These are phyloP conservation scores for Lithophane leautieri DNA, from an alignment of 2,888 invertebrate species.

Conservation along the genomic window DNA sequence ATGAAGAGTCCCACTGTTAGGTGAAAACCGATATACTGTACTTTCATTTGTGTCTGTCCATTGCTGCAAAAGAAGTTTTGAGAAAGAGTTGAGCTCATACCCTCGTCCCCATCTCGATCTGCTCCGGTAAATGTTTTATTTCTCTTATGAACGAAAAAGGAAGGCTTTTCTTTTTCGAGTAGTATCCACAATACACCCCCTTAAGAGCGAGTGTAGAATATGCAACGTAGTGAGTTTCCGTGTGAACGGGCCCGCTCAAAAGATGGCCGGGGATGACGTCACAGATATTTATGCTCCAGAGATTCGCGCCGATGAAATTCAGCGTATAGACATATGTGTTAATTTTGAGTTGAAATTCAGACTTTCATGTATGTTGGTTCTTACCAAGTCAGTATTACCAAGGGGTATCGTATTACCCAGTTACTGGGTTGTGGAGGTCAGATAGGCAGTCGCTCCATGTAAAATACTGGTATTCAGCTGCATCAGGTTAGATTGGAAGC, in stretches of 20 bases:
- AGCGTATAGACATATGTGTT: conserved; percentile 36
- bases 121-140: background rate
- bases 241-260: conserved; percentile 70
- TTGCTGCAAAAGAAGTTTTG: background rate
- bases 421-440: too few relatives aligned
- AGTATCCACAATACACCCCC: conserved; percentile 42
- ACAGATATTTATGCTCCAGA: conserved; percentile 75
- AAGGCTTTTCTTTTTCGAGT: conserved; percentile 15
- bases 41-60: background rate
- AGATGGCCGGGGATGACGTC: conserved; percentile 73
- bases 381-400: too few relatives aligned
- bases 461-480: too few relatives aligned
- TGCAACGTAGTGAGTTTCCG: conserved; percentile 75
- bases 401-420: too few relatives aligned
- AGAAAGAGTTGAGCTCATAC: background rate
- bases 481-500: too few relatives aligned
- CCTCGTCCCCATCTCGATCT: background rate
- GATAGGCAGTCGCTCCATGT: too few relatives aligned
- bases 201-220: conserved; percentile 65
- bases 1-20: background rate
- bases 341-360: conserved; percentile 34
- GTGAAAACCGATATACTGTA: too few relatives aligned
- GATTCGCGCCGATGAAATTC: conserved; percentile 51
- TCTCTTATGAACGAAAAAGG: too few relatives aligned
- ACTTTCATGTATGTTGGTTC: background rate